A percentile compares a stretch with the other conserved stretches of the same genome.
Conservation (phyloP, 2,888 invertebrate species). For the Cryptus armator region DNA sequence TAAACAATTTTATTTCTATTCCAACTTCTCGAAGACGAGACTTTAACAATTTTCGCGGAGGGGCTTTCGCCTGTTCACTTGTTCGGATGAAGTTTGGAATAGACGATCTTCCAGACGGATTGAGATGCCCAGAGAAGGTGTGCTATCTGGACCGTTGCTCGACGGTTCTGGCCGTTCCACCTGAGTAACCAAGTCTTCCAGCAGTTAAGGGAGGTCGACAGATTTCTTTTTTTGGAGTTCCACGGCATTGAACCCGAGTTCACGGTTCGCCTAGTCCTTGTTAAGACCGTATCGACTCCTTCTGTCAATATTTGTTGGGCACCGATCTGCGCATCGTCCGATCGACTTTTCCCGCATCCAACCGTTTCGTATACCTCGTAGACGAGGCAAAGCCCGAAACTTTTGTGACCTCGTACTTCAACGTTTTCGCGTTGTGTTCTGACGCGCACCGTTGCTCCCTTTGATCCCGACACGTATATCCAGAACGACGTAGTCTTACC, state of each 20-base stretch:
- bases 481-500: conserved; percentile 11
- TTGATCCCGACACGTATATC: conserved; percentile 71
- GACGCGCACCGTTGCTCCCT: conserved; percentile 78
- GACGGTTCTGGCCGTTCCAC: conserved; percentile 30
- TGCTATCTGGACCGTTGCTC: conserved; percentile 11
- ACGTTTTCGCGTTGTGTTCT: conserved; percentile 63
- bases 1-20: too few relatives aligned
- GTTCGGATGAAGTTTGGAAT: not conserved
- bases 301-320: conserved; percentile 40
- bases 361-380: conserved; percentile 23
- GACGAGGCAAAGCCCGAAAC: conserved; percentile 47
- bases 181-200: conserved; percentile 9
- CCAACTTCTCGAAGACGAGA: too few relatives aligned
- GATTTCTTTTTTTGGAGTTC: conserved; percentile 78
- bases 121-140: conserved; percentile 40
- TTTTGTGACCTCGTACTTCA: conserved; percentile 57
- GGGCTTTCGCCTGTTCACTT: conserved; percentile 10
- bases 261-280: conserved; percentile 52
- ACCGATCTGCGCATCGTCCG: conserved; percentile 54
- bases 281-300: conserved; percentile 54
- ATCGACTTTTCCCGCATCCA: conserved; percentile 47
- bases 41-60: too few relatives aligned
- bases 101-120: conserved; percentile 79
- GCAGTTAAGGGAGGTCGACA: conserved; percentile 4
- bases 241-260: conserved; percentile 79